phyloP scores from a whole-genome alignment of 2,888 invertebrate species.

The Synanthedon vespiformis region DNA sequence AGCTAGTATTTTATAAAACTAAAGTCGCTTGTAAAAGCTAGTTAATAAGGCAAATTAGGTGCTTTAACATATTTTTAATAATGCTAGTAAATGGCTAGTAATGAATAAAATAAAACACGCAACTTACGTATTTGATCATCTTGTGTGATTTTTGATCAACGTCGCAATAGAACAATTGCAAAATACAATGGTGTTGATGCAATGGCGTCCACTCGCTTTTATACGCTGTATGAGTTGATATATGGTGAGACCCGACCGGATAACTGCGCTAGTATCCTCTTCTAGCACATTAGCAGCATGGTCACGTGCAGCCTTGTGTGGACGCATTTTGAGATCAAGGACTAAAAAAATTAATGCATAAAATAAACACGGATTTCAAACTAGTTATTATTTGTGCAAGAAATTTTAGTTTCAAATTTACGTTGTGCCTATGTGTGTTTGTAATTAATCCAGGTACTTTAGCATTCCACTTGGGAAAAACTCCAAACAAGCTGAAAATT shows the following conservation, averaged over 20 bases:
- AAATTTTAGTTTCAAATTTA: neutral
- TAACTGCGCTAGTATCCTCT: slow-evolving; percentile 49
- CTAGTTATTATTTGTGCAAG: slow-evolving; percentile 7
- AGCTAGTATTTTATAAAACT: too few species aligned
- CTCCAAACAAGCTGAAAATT: too few species aligned
- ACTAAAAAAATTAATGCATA: slow-evolving; percentile 6
- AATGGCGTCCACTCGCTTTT: slow-evolving; percentile 15
- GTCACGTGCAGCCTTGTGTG: slow-evolving; percentile 49
- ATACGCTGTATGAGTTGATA: slow-evolving; percentile 16
- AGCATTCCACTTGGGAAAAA: too few species aligned
- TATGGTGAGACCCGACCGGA: slow-evolving; percentile 27
- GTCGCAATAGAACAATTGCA: slow-evolving; percentile 4
- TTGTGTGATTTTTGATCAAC: slow-evolving; percentile 13
- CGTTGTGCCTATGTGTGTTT: neutral
- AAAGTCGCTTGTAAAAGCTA: too few species aligned
- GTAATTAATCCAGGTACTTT: too few species aligned
- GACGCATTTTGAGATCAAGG: slow-evolving; percentile 41
- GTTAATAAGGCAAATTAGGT: too few species aligned
- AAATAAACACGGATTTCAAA: slow-evolving; percentile 1
- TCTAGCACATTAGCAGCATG: slow-evolving; percentile 29
- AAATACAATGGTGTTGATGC: slow-evolving; percentile 15
- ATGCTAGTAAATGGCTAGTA: too few species aligned
- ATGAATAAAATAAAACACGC: neutral
- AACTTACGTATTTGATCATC: slow-evolving; percentile 66
- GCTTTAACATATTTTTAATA: too few species aligned